Evolutionary conservation across 2,113 vertebrate genomes (phyloP), one percentile per base, ranked within the genome.

Genomic region (Phalacrocorax pelagicus): DNA sequence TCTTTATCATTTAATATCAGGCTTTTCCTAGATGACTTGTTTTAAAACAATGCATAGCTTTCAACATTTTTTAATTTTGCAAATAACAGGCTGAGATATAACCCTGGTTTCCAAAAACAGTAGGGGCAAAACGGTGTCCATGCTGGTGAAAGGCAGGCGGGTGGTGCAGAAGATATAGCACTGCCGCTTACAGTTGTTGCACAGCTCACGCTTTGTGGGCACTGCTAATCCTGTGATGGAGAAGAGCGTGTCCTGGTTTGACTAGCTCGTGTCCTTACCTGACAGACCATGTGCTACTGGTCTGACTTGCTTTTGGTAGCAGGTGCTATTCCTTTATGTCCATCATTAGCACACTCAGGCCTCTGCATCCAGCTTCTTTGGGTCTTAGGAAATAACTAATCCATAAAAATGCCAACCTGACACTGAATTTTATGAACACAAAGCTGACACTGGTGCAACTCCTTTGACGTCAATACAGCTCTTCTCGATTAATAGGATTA

Each of bases 401-500:
- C 67, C 2, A 2, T 75, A 72, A 90, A 92, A 70, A 36, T 3
- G 5, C 54, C 69, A 47, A 6, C 66, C 70, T 46, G 66, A 57
- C 3, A 11, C 52, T 52, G 66, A 44, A 30, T 82, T 90, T 95
- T 63, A 44, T n/a, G 42, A 90, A 54, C 44, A 75, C 34, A 65
- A 79, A 93, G n/a, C 34, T 91, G 78, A 73, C n/a, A 36, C 14
- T 84, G 61, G 30, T 84, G 81, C 61, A 84, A 44, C 38, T 84
- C 69, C 61, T 95, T 78, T 95, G 89, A 96, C 89, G 47, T 74
- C 86, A 67, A n/a, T 22, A 65, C 30, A 87, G 61, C 69, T 89
- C 49, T 42, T 91, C 69, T 91, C 81, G 83, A 89, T 86, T 86
- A 90, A 88, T 36, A 69, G 63, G 69, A 83, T 78, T 91, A 91